Base-by-base conservation (phyloP, 2,113 vertebrate genomes). In the Embiotoca jacksoni region DNA sequence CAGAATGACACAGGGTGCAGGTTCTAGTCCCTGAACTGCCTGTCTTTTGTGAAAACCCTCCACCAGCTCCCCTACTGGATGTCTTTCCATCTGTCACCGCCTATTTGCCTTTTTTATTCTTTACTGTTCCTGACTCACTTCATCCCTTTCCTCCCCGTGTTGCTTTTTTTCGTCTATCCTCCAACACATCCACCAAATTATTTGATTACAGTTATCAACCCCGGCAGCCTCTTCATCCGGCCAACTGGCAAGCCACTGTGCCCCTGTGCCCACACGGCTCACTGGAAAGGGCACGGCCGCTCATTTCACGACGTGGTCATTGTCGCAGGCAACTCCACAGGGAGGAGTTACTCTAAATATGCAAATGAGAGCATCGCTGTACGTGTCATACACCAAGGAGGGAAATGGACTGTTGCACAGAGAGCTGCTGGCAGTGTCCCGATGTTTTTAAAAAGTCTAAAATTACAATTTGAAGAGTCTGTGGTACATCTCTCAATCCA, bases 251-350 rank as follows among this genome's bases (percentile, higher is more conserved):
- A 66, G 63, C 72, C 58, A 37, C 60, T 5, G 7, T 54, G 67
- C 60, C 81, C 73, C 69, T 8, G 35, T 75, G 83, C 57, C 75
- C 78, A 70, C 83, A 72, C 59, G 71, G 75, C 76, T 66, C 31
- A 14, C 58, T 88, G 89, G 74, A 88, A 85, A 35, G 14, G 78
- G 36, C 71, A 32, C 60, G 8, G 37, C 31, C 31, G 11, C 72
- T 83, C 71, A 50, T 82, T 81, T 87, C 83, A 73, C 88, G 82
- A 84, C 79, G 86, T 41, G 72, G 80, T 78, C 82, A 83, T 89
- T 80, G 85, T 82, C 74, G 62, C 31, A 75, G 82, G 74, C 81
- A 62, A 63, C 84, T 86, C 87, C 62, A 53, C 62, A 0, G 86
- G 87, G 87, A 87, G 49, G 75, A 62, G 66, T 73, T 69, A 75